Percentiles rank a stretch among this genome's conserved stretches.
These are phyloP conservation scores for Drosophila meridionalis DNA, from an alignment of 2,888 invertebrate genomes.

Conservation along the genomic window DNA sequence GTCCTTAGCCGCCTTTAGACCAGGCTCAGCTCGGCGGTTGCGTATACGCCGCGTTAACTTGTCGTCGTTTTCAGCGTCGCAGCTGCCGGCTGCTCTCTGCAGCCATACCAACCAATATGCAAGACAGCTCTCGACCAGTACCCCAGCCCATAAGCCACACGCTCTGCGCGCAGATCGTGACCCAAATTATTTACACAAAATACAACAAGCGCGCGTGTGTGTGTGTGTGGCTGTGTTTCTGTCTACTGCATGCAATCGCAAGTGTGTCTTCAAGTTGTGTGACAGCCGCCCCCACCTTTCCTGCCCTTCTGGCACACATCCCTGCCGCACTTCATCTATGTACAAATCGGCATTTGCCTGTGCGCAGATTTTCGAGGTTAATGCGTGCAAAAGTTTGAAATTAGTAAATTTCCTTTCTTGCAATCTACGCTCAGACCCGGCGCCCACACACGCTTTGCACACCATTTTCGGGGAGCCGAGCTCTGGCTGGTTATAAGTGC, in stretches of 20 bases:
- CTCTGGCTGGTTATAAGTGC: constrained; percentile 61
- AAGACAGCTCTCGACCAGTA: constrained; percentile 37
- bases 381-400: constrained; percentile 80
- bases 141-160: not conserved
- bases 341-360: constrained; percentile 67
- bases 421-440: constrained; percentile 16
- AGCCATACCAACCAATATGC: constrained; percentile 40
- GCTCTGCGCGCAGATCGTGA: constrained; percentile 64
- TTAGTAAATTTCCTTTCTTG: constrained; percentile 77
- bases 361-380: constrained; percentile 78
- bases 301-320: not conserved
- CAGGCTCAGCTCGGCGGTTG: constrained; percentile 46
- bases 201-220: constrained; percentile 29
- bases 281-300: not conserved
- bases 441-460: constrained; percentile 4
- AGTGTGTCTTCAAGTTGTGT: constrained; percentile 64
- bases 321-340: constrained; percentile 23
- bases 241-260: constrained; percentile 45
- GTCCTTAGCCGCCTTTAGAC: constrained; percentile 63
- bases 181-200: constrained; percentile 76
- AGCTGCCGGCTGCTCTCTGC: constrained; percentile 16
- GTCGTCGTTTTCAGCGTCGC: constrained; percentile 26
- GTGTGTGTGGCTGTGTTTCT: constrained; percentile 28
- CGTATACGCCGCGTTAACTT: constrained; percentile 66
- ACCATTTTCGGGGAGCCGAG: not conserved